Percentiles rank a stretch among this genome's conserved stretches.
Evolutionary conservation across 2,797 vertebrate species (phyloP).

Genomic region (Hafferia zeledoni): DNA sequence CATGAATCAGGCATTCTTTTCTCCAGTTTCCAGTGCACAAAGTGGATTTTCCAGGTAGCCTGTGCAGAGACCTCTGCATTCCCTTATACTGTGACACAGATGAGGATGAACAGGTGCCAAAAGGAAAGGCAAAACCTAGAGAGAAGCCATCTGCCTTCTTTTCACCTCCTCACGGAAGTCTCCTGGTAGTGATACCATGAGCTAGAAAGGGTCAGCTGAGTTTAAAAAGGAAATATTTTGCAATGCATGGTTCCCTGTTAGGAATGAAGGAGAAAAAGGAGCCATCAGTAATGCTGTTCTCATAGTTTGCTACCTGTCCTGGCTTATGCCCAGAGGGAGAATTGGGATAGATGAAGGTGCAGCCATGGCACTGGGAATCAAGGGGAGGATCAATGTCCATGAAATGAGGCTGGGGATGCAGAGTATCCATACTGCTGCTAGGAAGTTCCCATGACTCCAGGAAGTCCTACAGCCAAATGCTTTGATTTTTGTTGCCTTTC

Average conservation of each 20-base stretch:
- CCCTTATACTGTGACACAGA: background rate
- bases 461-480: background rate
- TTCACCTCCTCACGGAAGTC: background rate
- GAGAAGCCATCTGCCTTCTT: background rate
- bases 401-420: background rate
- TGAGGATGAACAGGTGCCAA: background rate
- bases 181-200: background rate
- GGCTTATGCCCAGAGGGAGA: background rate
- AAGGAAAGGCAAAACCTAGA: constrained; percentile 11
- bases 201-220: background rate
- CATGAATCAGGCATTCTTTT: background rate
- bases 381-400: background rate
- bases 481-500: background rate
- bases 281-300: background rate
- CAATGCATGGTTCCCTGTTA: background rate
- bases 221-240: background rate
- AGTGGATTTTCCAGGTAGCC: background rate
- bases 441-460: background rate
- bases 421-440: background rate
- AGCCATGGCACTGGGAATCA: background rate
- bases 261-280: background rate
- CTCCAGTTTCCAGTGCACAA: background rate
- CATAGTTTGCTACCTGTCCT: background rate
- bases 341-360: background rate
- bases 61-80: background rate